A percentile compares a stretch with the other conserved stretches of the same genome.
phyloP scores from a whole-genome alignment of 1,140 invertebrate genomes.

The Steinernema feltiae region DNA sequence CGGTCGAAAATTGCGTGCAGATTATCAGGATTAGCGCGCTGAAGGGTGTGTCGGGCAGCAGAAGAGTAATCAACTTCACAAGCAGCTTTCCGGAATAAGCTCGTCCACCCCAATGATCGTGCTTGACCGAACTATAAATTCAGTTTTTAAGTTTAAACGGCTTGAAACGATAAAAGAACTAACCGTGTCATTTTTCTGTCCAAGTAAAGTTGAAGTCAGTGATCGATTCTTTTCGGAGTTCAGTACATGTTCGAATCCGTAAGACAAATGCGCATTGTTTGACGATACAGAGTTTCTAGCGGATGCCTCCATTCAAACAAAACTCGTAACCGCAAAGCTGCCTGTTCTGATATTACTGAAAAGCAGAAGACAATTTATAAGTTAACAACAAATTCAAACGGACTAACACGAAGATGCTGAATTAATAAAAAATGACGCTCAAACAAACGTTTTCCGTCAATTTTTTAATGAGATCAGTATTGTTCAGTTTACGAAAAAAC shows the following conservation, averaged over 20 bases:
- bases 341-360: no score
- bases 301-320: not conserved
- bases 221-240: not conserved
- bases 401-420: no score
- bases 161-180: not conserved
- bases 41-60: conserved; percentile 23
- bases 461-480: no score
- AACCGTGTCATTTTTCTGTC: not conserved
- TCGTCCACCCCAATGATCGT: conserved; percentile 8
- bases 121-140: conserved; percentile 11
- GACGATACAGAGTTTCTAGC: not conserved
- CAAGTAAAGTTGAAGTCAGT: not conserved
- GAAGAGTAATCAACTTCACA: conserved; percentile 28
- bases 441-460: no score
- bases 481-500: no score
- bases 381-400: not conserved
- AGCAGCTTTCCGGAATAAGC: not conserved
- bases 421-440: no score
- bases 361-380: no score
- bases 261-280: not conserved
- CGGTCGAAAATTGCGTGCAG: conserved; percentile 75
- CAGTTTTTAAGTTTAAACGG: conserved; percentile 18
- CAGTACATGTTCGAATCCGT: not conserved
- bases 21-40: conserved; percentile 73
- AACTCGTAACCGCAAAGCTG: not conserved